Evolutionary conservation across 2,888 invertebrate genomes (phyloP).

Genomic region (Lasioglossum calceatum): DNA sequence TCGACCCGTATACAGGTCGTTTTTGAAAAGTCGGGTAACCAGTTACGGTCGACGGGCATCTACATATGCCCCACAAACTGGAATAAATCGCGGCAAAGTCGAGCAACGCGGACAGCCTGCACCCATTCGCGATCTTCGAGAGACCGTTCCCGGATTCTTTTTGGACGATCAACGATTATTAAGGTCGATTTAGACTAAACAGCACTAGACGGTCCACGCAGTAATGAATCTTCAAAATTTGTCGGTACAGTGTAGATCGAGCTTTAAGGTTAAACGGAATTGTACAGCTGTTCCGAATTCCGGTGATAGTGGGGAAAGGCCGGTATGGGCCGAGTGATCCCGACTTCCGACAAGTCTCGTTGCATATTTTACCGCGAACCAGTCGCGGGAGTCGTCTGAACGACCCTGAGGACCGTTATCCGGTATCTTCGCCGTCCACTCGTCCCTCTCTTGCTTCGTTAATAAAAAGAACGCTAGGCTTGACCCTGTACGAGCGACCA

Average conservation of each 20-base stretch:
- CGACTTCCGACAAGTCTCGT: slow-evolving; percentile 1
- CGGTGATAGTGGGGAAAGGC: background rate
- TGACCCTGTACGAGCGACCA: slow-evolving; percentile 3
- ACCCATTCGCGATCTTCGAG: slow-evolving; percentile 4
- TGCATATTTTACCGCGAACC: background rate
- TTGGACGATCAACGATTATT: background rate
- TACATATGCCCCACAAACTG: slow-evolving; percentile 51
- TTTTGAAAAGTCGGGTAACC: slow-evolving; percentile 65
- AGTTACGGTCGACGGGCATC: slow-evolving; percentile 61
- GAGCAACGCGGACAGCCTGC: slow-evolving; percentile 16
- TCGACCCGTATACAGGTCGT: slow-evolving; percentile 58
- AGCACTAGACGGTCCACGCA: too few relatives aligned
- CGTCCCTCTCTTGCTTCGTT: slow-evolving; percentile 20
- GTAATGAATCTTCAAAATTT: too few relatives aligned
- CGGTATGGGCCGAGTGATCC: background rate
- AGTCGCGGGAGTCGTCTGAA: background rate
- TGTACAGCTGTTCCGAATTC: background rate
- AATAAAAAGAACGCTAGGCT: background rate
- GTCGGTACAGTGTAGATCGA: too few relatives aligned
- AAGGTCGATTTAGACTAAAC: background rate
- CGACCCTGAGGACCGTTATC: slow-evolving; percentile 24
- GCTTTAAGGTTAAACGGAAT: background rate
- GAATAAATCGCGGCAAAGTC: slow-evolving; percentile 54
- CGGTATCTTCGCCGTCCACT: slow-evolving; percentile 15
- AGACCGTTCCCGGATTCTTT: background rate